A percentile compares a stretch with the other conserved stretches of the same genome.
Evolutionary conservation across 2,797 vertebrate genomes (phyloP).

Genomic region (Mormyrops attenuatus): DNA sequence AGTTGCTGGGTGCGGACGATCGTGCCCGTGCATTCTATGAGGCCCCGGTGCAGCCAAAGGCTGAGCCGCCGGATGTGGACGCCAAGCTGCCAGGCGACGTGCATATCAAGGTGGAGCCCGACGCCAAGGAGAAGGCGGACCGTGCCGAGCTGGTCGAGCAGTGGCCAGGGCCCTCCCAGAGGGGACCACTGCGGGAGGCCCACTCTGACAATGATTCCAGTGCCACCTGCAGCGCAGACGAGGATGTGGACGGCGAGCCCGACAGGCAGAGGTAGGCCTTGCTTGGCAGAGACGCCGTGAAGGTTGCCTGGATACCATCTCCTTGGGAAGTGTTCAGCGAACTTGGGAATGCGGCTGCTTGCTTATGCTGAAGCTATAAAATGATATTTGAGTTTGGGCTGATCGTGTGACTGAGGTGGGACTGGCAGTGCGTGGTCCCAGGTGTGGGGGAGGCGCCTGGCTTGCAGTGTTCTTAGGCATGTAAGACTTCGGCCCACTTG

Average conservation of each 20-base stretch:
- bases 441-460: neutral
- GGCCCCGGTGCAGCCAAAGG: constrained; percentile 73
- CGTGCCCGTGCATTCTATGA: constrained; percentile 56
- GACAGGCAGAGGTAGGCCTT: constrained; percentile 74
- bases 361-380: neutral
- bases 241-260: constrained; percentile 88
- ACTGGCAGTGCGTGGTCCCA: neutral
- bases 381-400: neutral
- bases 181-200: constrained; percentile 56
- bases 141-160: constrained; percentile 67
- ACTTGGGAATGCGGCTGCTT: neutral
- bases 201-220: constrained; percentile 96
- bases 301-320: neutral
- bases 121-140: constrained; percentile 79
- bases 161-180: constrained; percentile 48
- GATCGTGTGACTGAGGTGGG: neutral
- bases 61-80: constrained; percentile 77
- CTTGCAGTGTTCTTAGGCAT: neutral
- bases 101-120: constrained; percentile 80
- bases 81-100: constrained; percentile 62
- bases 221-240: constrained; percentile 98
- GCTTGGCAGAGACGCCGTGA: neutral
- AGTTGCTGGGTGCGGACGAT: constrained; percentile 62
- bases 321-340: neutral
- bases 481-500: neutral